phyloP scores from a whole-genome alignment of 2,888 invertebrate species.

The Mechanitis mazaeus region DNA sequence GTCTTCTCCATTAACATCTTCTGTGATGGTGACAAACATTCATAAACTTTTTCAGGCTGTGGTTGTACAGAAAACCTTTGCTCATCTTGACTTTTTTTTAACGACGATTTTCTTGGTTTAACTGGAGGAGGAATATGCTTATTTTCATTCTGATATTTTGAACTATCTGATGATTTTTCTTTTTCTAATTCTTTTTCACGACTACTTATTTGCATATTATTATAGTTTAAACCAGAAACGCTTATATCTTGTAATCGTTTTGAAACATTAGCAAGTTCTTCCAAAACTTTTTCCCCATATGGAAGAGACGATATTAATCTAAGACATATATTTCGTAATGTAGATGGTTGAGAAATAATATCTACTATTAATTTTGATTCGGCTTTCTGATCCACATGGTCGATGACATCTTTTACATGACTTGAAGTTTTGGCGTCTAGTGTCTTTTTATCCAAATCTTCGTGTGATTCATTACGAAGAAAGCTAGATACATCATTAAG shows the following conservation, averaged over 20 bases:
- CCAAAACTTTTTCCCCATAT: slow-evolving; percentile 81
- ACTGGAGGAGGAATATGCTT: slow-evolving; percentile 58
- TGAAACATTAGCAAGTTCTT: slow-evolving; percentile 81
- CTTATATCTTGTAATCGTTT: slow-evolving; percentile 68
- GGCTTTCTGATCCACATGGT: slow-evolving; percentile 41
- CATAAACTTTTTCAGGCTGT: slow-evolving; percentile 75
- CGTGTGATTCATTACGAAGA: slow-evolving; percentile 62
- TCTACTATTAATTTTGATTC: neutral
- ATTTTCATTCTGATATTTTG: slow-evolving; percentile 33
- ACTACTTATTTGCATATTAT: slow-evolving; percentile 2
- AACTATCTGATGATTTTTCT: slow-evolving; percentile 29
- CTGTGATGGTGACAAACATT: slow-evolving; percentile 85
- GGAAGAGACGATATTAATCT: slow-evolving; percentile 80
- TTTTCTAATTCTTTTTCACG: slow-evolving; percentile 2
- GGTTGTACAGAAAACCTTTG: slow-evolving; percentile 76
- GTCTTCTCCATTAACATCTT: slow-evolving; percentile 77
- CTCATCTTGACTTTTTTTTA: slow-evolving; percentile 58
- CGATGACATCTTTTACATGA: slow-evolving; percentile 66
- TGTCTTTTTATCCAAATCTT: slow-evolving; percentile 36
- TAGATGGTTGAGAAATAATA: slow-evolving; percentile 50
- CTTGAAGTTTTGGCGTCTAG: slow-evolving; percentile 38
- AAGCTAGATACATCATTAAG: slow-evolving; percentile 77
- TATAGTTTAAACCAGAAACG: slow-evolving; percentile 17
- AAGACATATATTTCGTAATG: slow-evolving; percentile 80
- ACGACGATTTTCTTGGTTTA: slow-evolving; percentile 63